phyloP scores from a whole-genome alignment of 2,113 vertebrate species.

The Anser brachyrhynchus region DNA sequence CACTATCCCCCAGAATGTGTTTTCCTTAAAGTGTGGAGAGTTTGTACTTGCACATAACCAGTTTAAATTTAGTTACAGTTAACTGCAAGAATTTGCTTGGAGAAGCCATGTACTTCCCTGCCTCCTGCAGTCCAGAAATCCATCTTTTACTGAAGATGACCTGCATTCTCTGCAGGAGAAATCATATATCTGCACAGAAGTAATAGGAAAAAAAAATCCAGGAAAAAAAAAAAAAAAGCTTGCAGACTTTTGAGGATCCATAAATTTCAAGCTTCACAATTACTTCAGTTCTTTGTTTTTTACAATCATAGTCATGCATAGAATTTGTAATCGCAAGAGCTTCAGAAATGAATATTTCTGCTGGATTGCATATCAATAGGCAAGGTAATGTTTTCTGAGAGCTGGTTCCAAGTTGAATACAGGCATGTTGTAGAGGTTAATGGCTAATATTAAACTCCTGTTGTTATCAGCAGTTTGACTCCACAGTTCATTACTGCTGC shows the following conservation, averaged over 20 bases:
- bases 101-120: neutral
- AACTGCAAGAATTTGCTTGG: neutral
- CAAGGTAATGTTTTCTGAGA: neutral
- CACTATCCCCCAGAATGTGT: neutral
- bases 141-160: neutral
- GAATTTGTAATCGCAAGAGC: neutral
- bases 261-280: neutral
- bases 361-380: neutral
- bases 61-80: neutral
- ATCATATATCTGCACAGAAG: neutral
- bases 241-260: neutral
- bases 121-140: constrained; percentile 13
- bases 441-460: constrained; percentile 35
- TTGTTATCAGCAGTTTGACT: constrained; percentile 39
- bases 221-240: neutral
- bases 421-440: constrained; percentile 38
- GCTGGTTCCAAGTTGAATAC: neutral
- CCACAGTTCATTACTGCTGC: constrained; percentile 35
- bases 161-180: neutral
- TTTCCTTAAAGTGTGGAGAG: neutral
- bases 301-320: neutral
- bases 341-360: neutral
- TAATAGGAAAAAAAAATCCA: neutral
- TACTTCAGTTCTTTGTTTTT: neutral
- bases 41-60: neutral